These are phyloP conservation scores for Etia nguti DNA, from an alignment of 2,113 vertebrate species.

Conservation along the genomic window DNA sequence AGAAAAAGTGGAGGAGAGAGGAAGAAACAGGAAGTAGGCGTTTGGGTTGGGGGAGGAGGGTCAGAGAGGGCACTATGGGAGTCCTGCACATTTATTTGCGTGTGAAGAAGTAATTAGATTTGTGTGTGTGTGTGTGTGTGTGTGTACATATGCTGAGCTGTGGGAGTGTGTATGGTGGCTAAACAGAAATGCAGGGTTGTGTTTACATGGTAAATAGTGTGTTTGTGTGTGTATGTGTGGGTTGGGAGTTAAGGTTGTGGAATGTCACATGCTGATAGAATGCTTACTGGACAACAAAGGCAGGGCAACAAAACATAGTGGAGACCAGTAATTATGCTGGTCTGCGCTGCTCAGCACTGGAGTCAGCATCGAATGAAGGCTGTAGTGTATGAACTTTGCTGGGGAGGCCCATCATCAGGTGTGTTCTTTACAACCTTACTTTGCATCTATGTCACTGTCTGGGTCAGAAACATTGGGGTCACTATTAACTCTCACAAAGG, in stretches of 20 bases:
- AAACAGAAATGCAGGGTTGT: conserved; percentile 62
- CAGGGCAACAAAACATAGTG: conserved; percentile 18
- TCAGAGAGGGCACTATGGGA: conserved; percentile 47
- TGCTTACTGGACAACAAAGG: conserved; percentile 62
- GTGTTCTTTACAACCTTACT: background rate
- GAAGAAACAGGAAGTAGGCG: conserved; percentile 47
- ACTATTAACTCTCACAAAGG: background rate
- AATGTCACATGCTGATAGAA: conserved; percentile 66
- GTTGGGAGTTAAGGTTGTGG: conserved; percentile 52
- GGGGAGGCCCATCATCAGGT: background rate
- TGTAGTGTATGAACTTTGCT: background rate
- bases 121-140: conserved; percentile 31
- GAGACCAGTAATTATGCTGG: conserved; percentile 16
- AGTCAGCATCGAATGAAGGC: background rate
- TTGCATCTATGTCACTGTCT: background rate
- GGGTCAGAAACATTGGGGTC: background rate
- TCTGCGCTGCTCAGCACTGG: background rate
- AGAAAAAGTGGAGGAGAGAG: background rate
- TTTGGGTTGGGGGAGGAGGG: conserved; percentile 24
- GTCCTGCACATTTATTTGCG: conserved; percentile 44
- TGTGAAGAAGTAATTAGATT: conserved; percentile 59
- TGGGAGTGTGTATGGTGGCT: conserved; percentile 61
- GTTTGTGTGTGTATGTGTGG: conserved; percentile 26
- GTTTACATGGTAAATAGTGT: conserved; percentile 70
- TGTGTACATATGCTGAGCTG: conserved; percentile 19